Base-by-base conservation (phyloP, 2,888 invertebrate species). In the Lymantria dispar region DNA sequence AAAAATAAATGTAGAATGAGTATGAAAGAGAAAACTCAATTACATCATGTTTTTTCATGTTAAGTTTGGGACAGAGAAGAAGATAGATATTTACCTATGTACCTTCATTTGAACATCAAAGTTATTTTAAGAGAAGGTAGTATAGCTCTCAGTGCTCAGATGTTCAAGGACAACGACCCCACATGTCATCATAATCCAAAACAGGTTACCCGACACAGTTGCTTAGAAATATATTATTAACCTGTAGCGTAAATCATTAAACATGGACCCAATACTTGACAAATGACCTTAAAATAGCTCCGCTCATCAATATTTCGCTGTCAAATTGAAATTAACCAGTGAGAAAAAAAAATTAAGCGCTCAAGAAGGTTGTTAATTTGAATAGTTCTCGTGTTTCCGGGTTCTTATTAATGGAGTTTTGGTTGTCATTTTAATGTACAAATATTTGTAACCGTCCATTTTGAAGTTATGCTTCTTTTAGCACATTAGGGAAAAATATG, bases 241-340 rank as follows among this genome's bases (percentile, higher is more conserved):
- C 43, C 31, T 30, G 30, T 12, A 10, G 7, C 15, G 13, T 44
- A 44, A 44, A 44, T 44, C 36, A 36, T 36, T 36, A 13, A 8
- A 38, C 10, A 40, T 40, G 15, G 8, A 40, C 3, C n/a, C n/a
- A 14, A 38, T 64, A 56, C 67, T 78, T 86, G 85, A 86, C 85
- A 85, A 85, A 85, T 84, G 80, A 75, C 80, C 78, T 74, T 69
- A 67, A 75, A 76, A 73, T 76, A 71, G 42, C 42, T 42, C 29
- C n/a, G 42, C 72, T 53, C 60, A 56, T 58, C 55, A 53, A 53
- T 51, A 58, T 33, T 9, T 36, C 5, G n/a, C 14, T 30, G 48
- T 7, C 44, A 55, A 45, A 9, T 43, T 30, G 58, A 66, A 66
- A 45, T 41, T 29, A 47, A 59, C 64, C 60, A 22, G 40, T 7